A percentile compares a stretch with the other conserved stretches of the same genome.
Evolutionary conservation across 2,888 invertebrate genomes (phyloP).

Genomic region (Leucophora obtusa): DNA sequence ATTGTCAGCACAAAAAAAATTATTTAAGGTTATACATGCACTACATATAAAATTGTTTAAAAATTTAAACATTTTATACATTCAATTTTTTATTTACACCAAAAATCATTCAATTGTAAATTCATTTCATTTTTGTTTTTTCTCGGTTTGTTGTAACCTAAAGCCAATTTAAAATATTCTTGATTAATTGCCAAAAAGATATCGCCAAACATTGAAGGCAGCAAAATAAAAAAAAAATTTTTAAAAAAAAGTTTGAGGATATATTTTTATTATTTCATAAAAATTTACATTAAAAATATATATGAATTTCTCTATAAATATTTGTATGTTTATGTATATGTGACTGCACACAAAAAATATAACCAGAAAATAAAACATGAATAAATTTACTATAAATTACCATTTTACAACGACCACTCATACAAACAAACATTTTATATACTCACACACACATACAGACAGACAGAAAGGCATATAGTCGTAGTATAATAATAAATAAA

Average conservation of each 20-base stretch:
- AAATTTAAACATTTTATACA: conserved; percentile 28
- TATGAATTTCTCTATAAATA: conserved; percentile 1
- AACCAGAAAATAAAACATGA: conserved; percentile 60
- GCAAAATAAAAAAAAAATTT: neutral
- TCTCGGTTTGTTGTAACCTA: conserved; percentile 41
- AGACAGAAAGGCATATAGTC: neutral
- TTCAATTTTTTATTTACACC: conserved; percentile 25
- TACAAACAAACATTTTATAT: conserved; percentile 5
- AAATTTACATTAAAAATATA: conserved; percentile 4
- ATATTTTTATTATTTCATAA: conserved; percentile 29
- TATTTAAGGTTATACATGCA: conserved; percentile 39
- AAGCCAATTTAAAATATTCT: conserved; percentile 66
- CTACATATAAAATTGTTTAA: conserved; percentile 29
- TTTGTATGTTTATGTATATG: conserved; percentile 7
- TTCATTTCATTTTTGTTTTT: conserved; percentile 37
- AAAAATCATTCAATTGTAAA: conserved; percentile 65
- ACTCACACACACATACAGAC: conserved; percentile 33
- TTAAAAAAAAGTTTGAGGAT: conserved; percentile 10
- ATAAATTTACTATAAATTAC: conserved; percentile 65
- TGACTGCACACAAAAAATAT: conserved; percentile 23
- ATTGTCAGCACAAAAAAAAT: neutral
- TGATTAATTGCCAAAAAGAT: conserved; percentile 67
- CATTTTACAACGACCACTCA: conserved; percentile 59
- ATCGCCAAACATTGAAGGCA: conserved; percentile 43
- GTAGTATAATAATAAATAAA: conserved; percentile 34